Evolutionary conservation across 2,888 invertebrate genomes (phyloP).

Genomic region (Campoletis raptor): DNA sequence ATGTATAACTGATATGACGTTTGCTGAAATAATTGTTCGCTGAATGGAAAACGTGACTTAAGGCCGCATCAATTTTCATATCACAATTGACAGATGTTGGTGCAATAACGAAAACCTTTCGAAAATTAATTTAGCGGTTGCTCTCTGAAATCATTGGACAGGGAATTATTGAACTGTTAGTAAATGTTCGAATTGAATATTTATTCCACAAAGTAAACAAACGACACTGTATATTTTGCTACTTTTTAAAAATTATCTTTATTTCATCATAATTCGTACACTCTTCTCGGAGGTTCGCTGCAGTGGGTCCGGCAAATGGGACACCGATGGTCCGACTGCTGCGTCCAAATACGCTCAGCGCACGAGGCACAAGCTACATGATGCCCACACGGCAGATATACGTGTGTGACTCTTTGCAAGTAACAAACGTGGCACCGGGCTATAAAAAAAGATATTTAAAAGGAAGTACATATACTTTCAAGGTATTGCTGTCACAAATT

Average conservation of each 20-base stretch:
- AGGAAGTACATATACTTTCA: not conserved
- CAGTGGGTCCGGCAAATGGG: constrained; percentile 4
- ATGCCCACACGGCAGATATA: constrained; percentile 3
- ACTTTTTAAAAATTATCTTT: not conserved
- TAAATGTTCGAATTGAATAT: not conserved
- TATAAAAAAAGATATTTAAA: not conserved
- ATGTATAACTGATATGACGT: not conserved
- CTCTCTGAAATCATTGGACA: not conserved
- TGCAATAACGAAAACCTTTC: not conserved
- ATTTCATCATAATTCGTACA: too few species aligned
- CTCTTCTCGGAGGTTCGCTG: not conserved
- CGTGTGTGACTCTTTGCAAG: not conserved
- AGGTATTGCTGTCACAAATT: too few species aligned
- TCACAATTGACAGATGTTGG: not conserved
- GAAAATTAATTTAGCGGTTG: too few species aligned
- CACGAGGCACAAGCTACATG: not conserved
- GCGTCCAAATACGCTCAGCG: constrained; percentile 3
- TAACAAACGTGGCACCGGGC: not conserved
- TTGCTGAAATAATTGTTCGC: not conserved
- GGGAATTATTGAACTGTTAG: not conserved
- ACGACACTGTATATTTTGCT: not conserved
- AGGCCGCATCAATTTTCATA: not conserved
- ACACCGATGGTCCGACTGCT: constrained; percentile 15
- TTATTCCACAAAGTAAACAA: too few species aligned
- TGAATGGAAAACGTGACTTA: too few species aligned